Evolutionary conservation across 2,888 invertebrate species (phyloP), one percentile per base, ranked within the genome.

Genomic region (Pristionchus maxplancki): DNA sequence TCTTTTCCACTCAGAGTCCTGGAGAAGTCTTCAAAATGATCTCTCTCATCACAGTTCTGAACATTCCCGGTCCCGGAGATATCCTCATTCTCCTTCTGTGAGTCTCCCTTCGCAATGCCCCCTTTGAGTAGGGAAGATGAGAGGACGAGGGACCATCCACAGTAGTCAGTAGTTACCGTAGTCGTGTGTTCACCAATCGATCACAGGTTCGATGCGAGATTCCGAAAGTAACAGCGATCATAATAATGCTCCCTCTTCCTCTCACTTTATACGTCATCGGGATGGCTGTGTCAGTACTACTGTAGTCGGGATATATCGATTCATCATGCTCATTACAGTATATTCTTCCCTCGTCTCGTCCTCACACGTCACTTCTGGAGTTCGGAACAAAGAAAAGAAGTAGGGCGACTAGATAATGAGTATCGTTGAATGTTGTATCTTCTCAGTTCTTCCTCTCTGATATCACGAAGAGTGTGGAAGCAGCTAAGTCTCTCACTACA

Each of bases 361-460:
- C 89, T 94, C 64, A 94, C 94, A 13, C 91, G 94, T 0, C 94
- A 94, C 83, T 94, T 94, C 89, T 94, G 94, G 94, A 91, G 91
- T 44, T 90, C 90, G 64, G 88, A 90, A 28, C 93, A 94, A 83
- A 90, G 93, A 20, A 85, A 91, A 44, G 90, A 93, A 40, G 74
- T 74, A 44, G 40, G 5, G 24, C 40, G 6, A 20, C 24, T 90
- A 87, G 50, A 93, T 92, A 81, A 88, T 40, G 8, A 82, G 4
- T 74, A 15, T 9, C 13, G 40, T n/a, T n/a, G n/a, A n/a, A 9
- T 34, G 9, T 5, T 15, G 5, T n/a, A 20, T 3, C 1, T 74
- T 20, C 20, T n/a, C 67, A 78, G 37, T 83, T 83, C 82, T 83
- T 50, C 24, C 82, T 83, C 13, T 31, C 82, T 83, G 62, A 85